Percentiles rank a stretch among this genome's conserved stretches.
Conservation (phyloP, 2,113 vertebrate species). For the Asarcornis scutulata region DNA sequence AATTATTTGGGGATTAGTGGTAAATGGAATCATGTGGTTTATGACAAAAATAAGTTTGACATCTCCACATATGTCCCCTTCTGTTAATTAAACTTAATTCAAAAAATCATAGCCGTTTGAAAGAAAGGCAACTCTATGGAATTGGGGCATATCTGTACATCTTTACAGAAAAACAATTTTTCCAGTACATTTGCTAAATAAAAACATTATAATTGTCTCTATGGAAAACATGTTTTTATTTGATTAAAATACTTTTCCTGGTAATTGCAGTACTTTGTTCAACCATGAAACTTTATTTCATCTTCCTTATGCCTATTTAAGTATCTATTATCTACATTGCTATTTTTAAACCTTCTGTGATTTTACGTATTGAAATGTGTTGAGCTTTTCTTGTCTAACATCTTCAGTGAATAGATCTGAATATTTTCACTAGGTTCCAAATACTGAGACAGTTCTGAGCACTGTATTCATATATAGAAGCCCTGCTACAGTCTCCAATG, state of each 20-base stretch:
- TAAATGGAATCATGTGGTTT: conserved; percentile 32
- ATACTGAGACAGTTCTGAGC: neutral
- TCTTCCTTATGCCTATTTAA: neutral
- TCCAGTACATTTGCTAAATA: conserved; percentile 79
- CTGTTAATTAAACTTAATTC: conserved; percentile 53
- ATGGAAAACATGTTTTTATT: conserved; percentile 14
- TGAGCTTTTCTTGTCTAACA: neutral
- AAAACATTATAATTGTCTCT: conserved; percentile 65
- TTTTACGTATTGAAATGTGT: neutral
- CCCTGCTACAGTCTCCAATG: neutral
- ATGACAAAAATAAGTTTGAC: conserved; percentile 43
- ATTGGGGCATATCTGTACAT: conserved; percentile 8
- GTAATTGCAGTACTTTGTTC: neutral
- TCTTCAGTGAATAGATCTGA: neutral
- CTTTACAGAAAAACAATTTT: conserved; percentile 60
- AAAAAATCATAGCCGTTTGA: conserved; percentile 1
- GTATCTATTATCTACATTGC: neutral
- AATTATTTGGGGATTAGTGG: conserved; percentile 53
- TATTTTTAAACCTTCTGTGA: neutral
- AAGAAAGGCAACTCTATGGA: neutral
- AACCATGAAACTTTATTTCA: neutral
- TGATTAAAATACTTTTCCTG: neutral
- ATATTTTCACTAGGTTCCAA: neutral
- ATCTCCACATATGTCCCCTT: neutral
- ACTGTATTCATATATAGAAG: neutral